phyloP scores from a whole-genome alignment of 2,888 invertebrate genomes.

The Cantharis flavilabris region DNA sequence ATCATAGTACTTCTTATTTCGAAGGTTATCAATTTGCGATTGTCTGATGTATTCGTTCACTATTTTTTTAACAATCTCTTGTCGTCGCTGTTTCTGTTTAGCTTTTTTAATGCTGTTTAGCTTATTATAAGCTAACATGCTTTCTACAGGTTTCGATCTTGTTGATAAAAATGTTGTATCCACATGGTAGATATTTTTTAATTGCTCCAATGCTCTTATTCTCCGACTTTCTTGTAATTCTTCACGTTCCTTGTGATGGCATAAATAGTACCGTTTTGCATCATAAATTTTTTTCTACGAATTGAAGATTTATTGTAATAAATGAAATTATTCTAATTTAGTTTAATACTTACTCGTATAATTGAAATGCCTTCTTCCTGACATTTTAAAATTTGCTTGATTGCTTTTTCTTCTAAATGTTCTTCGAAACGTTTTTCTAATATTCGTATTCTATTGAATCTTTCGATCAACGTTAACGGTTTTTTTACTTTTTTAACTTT shows the following conservation, averaged over 20 bases:
- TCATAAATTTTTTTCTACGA: constrained; percentile 25
- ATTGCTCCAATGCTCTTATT: constrained; percentile 9
- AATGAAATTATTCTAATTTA: not conserved
- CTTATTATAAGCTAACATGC: constrained; percentile 25
- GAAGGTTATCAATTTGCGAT: constrained; percentile 19
- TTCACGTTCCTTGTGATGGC: constrained; percentile 21
- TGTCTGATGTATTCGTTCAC: constrained; percentile 23
- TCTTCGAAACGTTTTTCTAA: not conserved
- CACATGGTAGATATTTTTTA: constrained; percentile 3
- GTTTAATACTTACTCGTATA: constrained; percentile 16
- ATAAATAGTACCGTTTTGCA: constrained; percentile 8
- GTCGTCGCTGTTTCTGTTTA: constrained; percentile 17
- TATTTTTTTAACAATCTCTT: constrained; percentile 27
- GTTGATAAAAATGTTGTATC: not conserved
- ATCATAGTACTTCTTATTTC: constrained; percentile 25
- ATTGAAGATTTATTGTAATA: not conserved
- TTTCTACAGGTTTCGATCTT: constrained; percentile 13
- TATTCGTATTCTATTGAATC: not conserved
- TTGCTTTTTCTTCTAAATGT: not conserved
- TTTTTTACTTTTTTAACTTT: not conserved
- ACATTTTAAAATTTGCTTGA: not conserved
- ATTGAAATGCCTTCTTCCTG: constrained; percentile 21
- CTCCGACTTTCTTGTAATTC: constrained; percentile 7
- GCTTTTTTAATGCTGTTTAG: constrained; percentile 5
- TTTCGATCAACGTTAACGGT: not conserved